A percentile compares a stretch with the other conserved stretches of the same genome.
These are phyloP conservation scores for Acipenser oxyrinchus DNA, from an alignment of 2,797 vertebrate species.

Conservation along the genomic window DNA sequence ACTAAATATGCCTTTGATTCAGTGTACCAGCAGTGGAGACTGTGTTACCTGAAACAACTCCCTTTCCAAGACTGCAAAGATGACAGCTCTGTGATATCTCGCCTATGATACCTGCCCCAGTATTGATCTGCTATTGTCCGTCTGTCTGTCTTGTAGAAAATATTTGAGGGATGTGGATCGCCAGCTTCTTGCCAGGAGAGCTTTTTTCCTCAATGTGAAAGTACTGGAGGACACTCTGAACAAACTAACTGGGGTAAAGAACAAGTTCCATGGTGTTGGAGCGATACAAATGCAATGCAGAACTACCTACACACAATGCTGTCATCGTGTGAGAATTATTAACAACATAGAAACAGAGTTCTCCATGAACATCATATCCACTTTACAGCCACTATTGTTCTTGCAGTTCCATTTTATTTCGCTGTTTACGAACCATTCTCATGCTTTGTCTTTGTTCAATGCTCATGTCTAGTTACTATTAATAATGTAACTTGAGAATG, in stretches of 20 bases:
- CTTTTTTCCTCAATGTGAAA: slow-evolving; percentile 92
- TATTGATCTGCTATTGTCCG: too few relatives aligned
- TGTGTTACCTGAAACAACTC: too few relatives aligned
- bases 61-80: too few relatives aligned
- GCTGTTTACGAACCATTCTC: slow-evolving; percentile 16
- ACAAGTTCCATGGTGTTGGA: slow-evolving; percentile 5
- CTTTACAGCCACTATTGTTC: neutral
- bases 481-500: too few relatives aligned
- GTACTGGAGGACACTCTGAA: slow-evolving; percentile 93
- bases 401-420: slow-evolving; percentile 1
- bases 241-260: slow-evolving; percentile 77
- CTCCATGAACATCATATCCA: neutral
- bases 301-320: neutral
- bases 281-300: neutral
- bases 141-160: slow-evolving; percentile 62
- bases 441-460: slow-evolving; percentile 18
- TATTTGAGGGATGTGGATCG: slow-evolving; percentile 98
- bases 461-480: slow-evolving; percentile 13
- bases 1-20: too few relatives aligned
- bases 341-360: neutral
- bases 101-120: too few relatives aligned
- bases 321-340: neutral
- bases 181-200: slow-evolving; percentile 89
- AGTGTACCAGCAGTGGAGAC: too few relatives aligned
- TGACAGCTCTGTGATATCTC: too few relatives aligned